A percentile compares a stretch with the other conserved stretches of the same genome.
Evolutionary conservation across 2,888 invertebrate species (phyloP).

Genomic region (Cheilosia soror): DNA sequence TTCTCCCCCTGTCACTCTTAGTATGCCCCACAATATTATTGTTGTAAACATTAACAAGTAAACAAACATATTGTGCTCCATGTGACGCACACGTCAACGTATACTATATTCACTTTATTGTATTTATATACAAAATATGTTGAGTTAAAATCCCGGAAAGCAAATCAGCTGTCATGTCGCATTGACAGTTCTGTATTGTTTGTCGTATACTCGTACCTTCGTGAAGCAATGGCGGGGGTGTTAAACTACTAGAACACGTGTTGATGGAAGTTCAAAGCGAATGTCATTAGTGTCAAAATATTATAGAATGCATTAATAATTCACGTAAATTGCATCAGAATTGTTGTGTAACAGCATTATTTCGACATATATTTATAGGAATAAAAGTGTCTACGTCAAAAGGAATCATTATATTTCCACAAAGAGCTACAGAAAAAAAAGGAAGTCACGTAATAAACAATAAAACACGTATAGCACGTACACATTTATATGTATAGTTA

Average conservation of each 20-base stretch:
- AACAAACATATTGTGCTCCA: slow-evolving; percentile 46
- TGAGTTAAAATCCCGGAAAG: slow-evolving; percentile 15
- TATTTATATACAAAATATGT: not conserved
- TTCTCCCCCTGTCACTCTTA: not conserved
- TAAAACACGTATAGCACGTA: slow-evolving; percentile 52
- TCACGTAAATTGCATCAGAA: slow-evolving; percentile 23
- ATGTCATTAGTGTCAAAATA: slow-evolving; percentile 12
- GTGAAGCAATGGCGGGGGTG: not conserved
- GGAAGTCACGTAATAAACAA: slow-evolving; percentile 46
- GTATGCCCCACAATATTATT: slow-evolving; percentile 23
- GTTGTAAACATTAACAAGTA: slow-evolving; percentile 40
- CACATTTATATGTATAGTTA: not conserved
- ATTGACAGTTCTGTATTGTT: slow-evolving; percentile 27
- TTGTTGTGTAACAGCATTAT: not conserved
- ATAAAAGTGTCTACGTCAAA: slow-evolving; percentile 16
- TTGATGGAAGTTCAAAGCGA: not conserved
- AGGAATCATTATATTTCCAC: slow-evolving; percentile 17
- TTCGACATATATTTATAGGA: not conserved
- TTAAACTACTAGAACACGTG: slow-evolving; percentile 21
- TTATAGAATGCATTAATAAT: not conserved
- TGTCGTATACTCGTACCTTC: slow-evolving; percentile 4
- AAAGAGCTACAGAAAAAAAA: slow-evolving; percentile 10
- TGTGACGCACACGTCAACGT: slow-evolving; percentile 33
- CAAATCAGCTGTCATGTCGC: slow-evolving; percentile 40
- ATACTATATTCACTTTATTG: too few species aligned